Conservation (phyloP, 2,888 invertebrate species). For the Sarcophaga caerulescens region DNA sequence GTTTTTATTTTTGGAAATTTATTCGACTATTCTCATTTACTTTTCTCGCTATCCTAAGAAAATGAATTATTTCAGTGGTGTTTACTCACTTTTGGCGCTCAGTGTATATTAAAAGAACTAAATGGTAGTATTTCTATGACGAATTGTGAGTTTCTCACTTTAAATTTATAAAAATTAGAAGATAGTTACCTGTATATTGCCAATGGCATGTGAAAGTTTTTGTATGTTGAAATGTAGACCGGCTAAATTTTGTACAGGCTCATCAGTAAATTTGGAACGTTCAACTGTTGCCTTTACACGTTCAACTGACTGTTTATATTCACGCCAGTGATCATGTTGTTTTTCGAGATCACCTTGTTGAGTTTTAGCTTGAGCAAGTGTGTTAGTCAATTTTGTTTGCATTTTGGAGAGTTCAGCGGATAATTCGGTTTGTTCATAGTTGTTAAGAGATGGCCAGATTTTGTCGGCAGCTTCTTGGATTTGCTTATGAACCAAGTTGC, state of each 20-base stretch:
- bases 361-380: conserved; percentile 91
- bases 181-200: conserved; percentile 87
- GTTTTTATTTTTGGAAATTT: too few relatives aligned
- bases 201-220: conserved; percentile 88
- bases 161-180: not conserved
- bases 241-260: conserved; percentile 89
- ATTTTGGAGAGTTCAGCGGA: conserved; percentile 91
- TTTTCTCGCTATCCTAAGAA: too few relatives aligned
- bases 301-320: conserved; percentile 89
- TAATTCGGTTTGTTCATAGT: conserved; percentile 91
- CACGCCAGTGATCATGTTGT: conserved; percentile 92
- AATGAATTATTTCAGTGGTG: too few relatives aligned
- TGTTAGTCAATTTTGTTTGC: conserved; percentile 90
- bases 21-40: too few relatives aligned
- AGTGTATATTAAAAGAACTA: too few relatives aligned
- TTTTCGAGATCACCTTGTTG: conserved; percentile 90
- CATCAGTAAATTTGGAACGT: conserved; percentile 89
- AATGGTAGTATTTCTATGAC: too few relatives aligned
- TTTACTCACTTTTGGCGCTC: too few relatives aligned
- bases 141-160: too few relatives aligned
- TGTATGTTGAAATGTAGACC: conserved; percentile 92
- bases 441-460: conserved; percentile 92
- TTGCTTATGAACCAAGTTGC: conserved; percentile 89
- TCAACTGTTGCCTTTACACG: conserved; percentile 89
- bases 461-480: conserved; percentile 93